phyloP scores from a whole-genome alignment of 2,113 vertebrate species.

The Leucopsar rothschildi region DNA sequence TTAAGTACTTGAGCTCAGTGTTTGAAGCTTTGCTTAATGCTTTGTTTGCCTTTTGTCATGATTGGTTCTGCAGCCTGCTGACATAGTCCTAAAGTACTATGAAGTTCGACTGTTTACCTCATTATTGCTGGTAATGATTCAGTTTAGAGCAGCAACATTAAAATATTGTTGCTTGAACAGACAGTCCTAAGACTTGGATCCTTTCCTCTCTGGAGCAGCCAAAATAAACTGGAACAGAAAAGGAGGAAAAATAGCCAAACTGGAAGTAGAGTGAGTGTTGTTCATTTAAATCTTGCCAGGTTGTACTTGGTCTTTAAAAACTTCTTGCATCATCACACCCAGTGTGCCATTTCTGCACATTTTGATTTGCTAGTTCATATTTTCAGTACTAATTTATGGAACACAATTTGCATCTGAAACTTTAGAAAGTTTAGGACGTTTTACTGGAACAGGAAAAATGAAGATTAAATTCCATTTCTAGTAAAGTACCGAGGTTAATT shows the following conservation, averaged over 20 bases:
- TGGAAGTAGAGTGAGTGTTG: neutral
- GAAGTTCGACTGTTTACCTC: rapidly evolving
- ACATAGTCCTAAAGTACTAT: neutral
- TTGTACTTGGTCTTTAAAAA: neutral
- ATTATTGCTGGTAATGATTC: neutral
- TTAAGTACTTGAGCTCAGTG: neutral
- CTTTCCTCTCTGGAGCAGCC: neutral
- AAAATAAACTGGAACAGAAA: neutral
- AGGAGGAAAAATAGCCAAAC: neutral
- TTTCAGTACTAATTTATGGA: neutral
- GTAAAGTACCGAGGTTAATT: neutral
- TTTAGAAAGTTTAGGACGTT: neutral
- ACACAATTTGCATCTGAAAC: neutral
- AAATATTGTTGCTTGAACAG: neutral
- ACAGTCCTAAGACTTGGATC: neutral
- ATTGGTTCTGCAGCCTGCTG: neutral
- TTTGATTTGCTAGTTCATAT: neutral
- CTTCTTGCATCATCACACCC: neutral
- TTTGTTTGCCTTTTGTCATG: neutral
- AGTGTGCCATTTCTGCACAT: neutral
- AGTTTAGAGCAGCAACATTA: neutral
- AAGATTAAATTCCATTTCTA: neutral
- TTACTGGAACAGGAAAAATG: neutral
- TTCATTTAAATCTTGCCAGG: neutral
- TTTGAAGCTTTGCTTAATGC: neutral